phyloP scores from a whole-genome alignment of 2,888 invertebrate genomes.

The Eumerus sabulonum region DNA sequence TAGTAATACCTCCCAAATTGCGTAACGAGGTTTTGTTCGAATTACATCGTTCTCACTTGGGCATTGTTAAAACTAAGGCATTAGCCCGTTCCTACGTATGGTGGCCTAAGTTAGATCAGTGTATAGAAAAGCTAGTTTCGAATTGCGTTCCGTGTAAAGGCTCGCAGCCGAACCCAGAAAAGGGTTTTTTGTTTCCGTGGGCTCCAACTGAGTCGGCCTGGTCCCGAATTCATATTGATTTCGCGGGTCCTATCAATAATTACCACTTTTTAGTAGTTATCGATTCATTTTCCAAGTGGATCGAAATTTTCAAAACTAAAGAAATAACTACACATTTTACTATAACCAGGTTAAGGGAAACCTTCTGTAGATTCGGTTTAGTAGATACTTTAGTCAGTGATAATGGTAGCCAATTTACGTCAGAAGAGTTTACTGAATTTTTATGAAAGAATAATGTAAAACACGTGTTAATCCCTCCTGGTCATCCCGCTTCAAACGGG shows the following conservation, averaged over 20 bases:
- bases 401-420: slow-evolving; percentile 57
- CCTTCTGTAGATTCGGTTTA: slow-evolving; percentile 54
- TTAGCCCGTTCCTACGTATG: slow-evolving; percentile 10
- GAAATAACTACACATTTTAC: slow-evolving; percentile 48
- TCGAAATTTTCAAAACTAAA: slow-evolving; percentile 61
- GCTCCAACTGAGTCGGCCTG: slow-evolving; percentile 30
- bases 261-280: slow-evolving; percentile 49
- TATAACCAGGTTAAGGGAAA: slow-evolving; percentile 48
- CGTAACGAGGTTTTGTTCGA: slow-evolving; percentile 11
- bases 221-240: slow-evolving; percentile 51
- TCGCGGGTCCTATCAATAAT: slow-evolving; percentile 56
- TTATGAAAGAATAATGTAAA: slow-evolving; percentile 25
- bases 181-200: slow-evolving; percentile 46
- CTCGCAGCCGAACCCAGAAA: slow-evolving; percentile 18
- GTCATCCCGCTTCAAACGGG: slow-evolving; percentile 45
- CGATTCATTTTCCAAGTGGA: slow-evolving; percentile 62
- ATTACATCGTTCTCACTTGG: slow-evolving; percentile 22
- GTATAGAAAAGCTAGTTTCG: slow-evolving; percentile 15
- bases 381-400: slow-evolving; percentile 52
- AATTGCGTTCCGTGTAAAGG: slow-evolving; percentile 3
- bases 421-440: slow-evolving; percentile 31
- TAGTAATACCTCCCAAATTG: slow-evolving; percentile 19
- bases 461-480: slow-evolving; percentile 48
- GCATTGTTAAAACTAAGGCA: slow-evolving; percentile 18
- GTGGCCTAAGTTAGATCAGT: slow-evolving; percentile 12